Conservation (phyloP, 2,113 vertebrate genomes). For the Trematocara unimaculatum region DNA sequence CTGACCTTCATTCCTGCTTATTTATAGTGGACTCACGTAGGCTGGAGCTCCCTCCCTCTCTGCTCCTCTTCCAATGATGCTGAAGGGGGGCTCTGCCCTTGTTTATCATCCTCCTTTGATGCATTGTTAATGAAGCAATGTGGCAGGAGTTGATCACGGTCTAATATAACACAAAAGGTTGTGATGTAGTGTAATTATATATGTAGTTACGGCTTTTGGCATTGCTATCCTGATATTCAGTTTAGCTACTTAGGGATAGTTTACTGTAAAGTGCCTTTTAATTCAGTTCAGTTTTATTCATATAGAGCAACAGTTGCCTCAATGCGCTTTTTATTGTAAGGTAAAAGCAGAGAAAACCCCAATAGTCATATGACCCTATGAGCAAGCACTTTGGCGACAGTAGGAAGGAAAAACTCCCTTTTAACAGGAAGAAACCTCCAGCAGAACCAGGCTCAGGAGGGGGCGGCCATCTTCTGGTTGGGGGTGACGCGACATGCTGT, state of each 20-base stretch:
- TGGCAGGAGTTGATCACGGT: neutral
- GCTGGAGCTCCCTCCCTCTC: constrained; percentile 18
- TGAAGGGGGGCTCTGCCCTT: constrained; percentile 36
- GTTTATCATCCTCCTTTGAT: constrained; percentile 44
- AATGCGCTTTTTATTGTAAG: neutral
- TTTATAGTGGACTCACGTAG: constrained; percentile 67
- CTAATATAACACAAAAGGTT: neutral
- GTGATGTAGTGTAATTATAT: neutral
- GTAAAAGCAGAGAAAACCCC: neutral
- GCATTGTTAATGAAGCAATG: constrained; percentile 45
- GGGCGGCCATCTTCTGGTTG: neutral
- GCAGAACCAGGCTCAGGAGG: neutral
- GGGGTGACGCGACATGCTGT: neutral
- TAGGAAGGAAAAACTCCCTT: neutral
- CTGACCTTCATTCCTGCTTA: constrained; percentile 65
- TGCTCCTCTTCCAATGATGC: constrained; percentile 6
- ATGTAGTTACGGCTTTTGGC: neutral
- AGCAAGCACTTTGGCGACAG: neutral
- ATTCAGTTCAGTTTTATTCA: neutral
- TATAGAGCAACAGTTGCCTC: neutral
- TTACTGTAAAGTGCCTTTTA: neutral
- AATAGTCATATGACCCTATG: neutral
- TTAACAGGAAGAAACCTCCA: neutral
- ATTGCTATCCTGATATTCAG: neutral
- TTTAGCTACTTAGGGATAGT: neutral